Conservation (phyloP, 2,797 vertebrate species). For the Betta splendens region DNA sequence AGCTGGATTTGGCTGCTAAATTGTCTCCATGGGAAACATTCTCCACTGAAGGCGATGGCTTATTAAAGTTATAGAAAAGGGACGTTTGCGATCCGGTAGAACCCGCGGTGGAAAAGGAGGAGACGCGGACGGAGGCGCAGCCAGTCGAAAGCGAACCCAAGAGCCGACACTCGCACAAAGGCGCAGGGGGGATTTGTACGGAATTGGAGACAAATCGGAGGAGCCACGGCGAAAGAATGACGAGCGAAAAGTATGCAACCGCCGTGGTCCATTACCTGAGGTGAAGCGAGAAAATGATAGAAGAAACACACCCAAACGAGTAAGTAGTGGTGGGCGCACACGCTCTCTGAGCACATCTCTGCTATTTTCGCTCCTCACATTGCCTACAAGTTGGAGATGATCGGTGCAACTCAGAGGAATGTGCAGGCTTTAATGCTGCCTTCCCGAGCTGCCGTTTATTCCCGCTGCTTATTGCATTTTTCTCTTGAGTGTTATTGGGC, state of each 20-base stretch:
- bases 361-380: constrained; percentile 3
- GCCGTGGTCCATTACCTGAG: constrained; percentile 76
- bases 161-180: constrained; percentile 76
- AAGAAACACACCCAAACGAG: constrained; percentile 87
- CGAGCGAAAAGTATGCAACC: constrained; percentile 77
- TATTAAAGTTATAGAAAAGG: constrained; percentile 45
- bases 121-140: constrained; percentile 46
- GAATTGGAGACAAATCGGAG: constrained; percentile 64
- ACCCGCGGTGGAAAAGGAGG: constrained; percentile 39
- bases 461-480: background rate
- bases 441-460: background rate
- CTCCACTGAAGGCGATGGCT: constrained; percentile 55
- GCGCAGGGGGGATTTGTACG: constrained; percentile 72
- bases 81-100: constrained; percentile 44
- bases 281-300: constrained; percentile 86
- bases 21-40: constrained; percentile 41
- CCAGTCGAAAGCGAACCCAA: constrained; percentile 52
- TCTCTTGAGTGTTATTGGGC: background rate
- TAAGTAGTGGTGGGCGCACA: constrained; percentile 67
- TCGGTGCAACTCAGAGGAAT: constrained; percentile 63
- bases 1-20: constrained; percentile 60
- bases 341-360: background rate
- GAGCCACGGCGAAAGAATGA: constrained; percentile 72
- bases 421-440: constrained; percentile 29
- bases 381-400: constrained; percentile 63